These are phyloP conservation scores for Hartigia nigra DNA, from an alignment of 2,888 invertebrate species.

Conservation along the genomic window DNA sequence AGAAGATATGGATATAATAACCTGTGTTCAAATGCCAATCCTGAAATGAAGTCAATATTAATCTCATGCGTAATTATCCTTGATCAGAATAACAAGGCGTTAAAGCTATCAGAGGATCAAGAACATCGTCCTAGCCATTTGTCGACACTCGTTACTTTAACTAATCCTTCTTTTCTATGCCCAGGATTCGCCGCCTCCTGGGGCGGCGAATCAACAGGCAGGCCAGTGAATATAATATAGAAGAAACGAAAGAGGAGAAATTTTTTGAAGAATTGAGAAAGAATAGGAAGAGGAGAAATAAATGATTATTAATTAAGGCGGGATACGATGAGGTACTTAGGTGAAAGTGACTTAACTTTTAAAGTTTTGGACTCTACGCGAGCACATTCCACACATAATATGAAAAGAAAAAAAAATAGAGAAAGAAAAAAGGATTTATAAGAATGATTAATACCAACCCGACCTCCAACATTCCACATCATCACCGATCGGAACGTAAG, in stretches of 20 bases:
- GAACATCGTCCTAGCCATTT: neutral
- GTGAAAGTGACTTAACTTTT: conserved; percentile 47
- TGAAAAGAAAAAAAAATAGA: conserved; percentile 21
- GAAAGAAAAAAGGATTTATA: neutral
- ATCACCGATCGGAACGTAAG: conserved; percentile 34
- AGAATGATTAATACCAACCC: conserved; percentile 35
- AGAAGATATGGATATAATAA: neutral
- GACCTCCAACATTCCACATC: conserved; percentile 53
- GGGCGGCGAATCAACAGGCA: conserved; percentile 31
- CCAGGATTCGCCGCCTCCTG: conserved; percentile 35
- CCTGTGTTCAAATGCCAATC: neutral
- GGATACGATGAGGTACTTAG: conserved; percentile 46
- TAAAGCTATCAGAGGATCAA: neutral
- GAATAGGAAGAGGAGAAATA: conserved; percentile 3
- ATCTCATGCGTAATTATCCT: neutral
- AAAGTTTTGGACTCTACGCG: conserved; percentile 40
- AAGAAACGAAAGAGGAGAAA: neutral
- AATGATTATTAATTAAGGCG: conserved; percentile 4
- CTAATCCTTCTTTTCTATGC: conserved; percentile 47
- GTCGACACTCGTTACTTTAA: neutral
- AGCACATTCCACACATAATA: conserved; percentile 53
- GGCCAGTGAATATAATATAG: conserved; percentile 46
- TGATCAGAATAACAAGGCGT: neutral
- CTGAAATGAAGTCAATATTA: neutral
- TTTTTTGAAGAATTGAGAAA: neutral